phyloP scores from a whole-genome alignment of 2,113 vertebrate genomes.

The Prionailurus bengalensis region DNA sequence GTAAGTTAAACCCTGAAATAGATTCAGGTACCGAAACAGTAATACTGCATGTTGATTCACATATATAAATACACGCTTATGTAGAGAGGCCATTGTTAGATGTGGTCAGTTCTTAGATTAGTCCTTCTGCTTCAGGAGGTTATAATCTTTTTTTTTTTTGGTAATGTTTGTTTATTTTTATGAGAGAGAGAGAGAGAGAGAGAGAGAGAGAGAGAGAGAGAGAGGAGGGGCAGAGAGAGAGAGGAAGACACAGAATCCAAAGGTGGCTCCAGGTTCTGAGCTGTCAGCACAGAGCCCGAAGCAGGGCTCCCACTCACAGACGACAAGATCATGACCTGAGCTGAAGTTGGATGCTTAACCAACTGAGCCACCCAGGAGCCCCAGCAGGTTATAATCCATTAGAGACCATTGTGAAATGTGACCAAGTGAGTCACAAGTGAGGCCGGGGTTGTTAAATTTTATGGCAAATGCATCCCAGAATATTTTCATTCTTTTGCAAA shows the following conservation, averaged over 20 bases:
- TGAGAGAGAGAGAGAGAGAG: too few relatives aligned
- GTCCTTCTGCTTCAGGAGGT: background rate
- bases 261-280: too few relatives aligned
- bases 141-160: background rate
- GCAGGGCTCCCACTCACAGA: too few relatives aligned
- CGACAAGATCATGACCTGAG: too few relatives aligned
- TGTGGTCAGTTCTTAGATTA: background rate
- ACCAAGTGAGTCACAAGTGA: background rate
- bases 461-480: background rate
- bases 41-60: background rate
- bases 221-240: too few relatives aligned
- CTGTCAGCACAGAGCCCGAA: too few relatives aligned
- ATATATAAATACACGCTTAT: background rate
- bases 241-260: too few relatives aligned
- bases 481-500: slow-evolving; percentile 45
- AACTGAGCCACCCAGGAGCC: too few relatives aligned
- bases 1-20: slow-evolving; percentile 11
- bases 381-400: background rate
- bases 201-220: too few relatives aligned
- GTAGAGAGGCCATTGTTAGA: background rate
- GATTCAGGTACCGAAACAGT: background rate
- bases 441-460: background rate
- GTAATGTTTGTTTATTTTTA: too few relatives aligned
- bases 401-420: background rate
- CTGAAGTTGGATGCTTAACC: too few relatives aligned